Percentiles rank a stretch among this genome's conserved stretches.
Conservation (phyloP, 2,113 vertebrate genomes). For the Ptyas mucosa region DNA sequence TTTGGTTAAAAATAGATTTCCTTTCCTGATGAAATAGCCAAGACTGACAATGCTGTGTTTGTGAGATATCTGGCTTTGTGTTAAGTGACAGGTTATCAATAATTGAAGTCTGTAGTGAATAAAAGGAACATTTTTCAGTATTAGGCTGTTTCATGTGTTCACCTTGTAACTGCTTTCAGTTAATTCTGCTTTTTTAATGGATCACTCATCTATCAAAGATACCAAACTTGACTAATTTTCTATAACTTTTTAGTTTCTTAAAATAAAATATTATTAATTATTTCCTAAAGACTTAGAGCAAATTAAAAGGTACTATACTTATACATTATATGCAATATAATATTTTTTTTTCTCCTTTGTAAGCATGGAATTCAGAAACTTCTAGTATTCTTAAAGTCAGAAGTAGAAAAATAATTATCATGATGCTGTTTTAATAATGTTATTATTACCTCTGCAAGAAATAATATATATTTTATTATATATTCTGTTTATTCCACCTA, state of each 20-base stretch:
- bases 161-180: conserved; percentile 48
- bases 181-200: conserved; percentile 34
- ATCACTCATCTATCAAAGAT: conserved; percentile 22
- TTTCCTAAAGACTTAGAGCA: not conserved
- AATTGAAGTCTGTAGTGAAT: conserved; percentile 30
- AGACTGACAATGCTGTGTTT: conserved; percentile 22
- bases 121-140: conserved; percentile 42
- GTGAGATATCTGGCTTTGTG: conserved; percentile 39
- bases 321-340: not conserved
- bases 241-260: not conserved
- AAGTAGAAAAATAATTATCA: not conserved
- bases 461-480: not conserved
- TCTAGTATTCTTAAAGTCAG: not conserved
- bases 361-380: not conserved
- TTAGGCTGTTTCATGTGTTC: conserved; percentile 29
- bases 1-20: conserved; percentile 37
- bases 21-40: conserved; percentile 19
- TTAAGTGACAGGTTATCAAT: conserved; percentile 29
- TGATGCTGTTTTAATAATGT: not conserved
- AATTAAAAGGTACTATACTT: not conserved
- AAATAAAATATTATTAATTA: not conserved
- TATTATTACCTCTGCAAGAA: not conserved
- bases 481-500: not conserved
- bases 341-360: not conserved
- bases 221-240: not conserved